Evolutionary conservation across 2,113 vertebrate genomes (phyloP), one percentile per base, ranked within the genome.

Genomic region (Gobius niger): DNA sequence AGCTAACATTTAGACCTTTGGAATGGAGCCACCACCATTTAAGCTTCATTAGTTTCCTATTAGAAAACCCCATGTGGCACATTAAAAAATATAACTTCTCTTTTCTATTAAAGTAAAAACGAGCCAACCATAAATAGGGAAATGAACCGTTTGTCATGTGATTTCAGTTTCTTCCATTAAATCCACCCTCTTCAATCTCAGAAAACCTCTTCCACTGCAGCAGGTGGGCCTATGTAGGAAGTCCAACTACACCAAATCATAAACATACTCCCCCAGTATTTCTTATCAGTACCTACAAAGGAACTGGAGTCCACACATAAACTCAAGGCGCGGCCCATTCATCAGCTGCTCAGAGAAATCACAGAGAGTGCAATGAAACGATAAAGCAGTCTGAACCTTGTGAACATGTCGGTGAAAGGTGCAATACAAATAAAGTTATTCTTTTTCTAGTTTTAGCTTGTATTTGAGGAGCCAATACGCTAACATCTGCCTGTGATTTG

Each of bases 131-230:
- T 56, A 80, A 71, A 14, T 12, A 50, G 13, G 54, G 73, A 77
- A 78, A 62, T 69, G 51, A 69, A 44, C 67, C 57, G 24, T 66
- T 44, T 15, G 64, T 44, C 65, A 66, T 24, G 59, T 71, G 72
- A 65, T 65, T 42, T 7, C 0, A 9, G 47, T 70, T 44, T 67
- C 46, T 65, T 68, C 67, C 12, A 60, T 7, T 19, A 51, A 18
- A 15, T 18, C 44, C 46, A 56, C 56, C 41, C 46, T 44, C 49
- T 44, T 54, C 10, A n/a, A 50, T 57, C 40, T 57, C 44, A 34
- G 24, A 34, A 34, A 34, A 34, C 24, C 24, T 34, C 24, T 34
- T 3, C 24, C 24, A 34, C 41, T 15, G 42, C 6, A 16, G 13
- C 12, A 47, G 63, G 81, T 73, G 50, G 70, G 52, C 75, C 68